Percentiles rank a stretch among this genome's conserved stretches.
Evolutionary conservation across 2,113 vertebrate genomes (phyloP).

Genomic region (Chionomys nivalis): DNA sequence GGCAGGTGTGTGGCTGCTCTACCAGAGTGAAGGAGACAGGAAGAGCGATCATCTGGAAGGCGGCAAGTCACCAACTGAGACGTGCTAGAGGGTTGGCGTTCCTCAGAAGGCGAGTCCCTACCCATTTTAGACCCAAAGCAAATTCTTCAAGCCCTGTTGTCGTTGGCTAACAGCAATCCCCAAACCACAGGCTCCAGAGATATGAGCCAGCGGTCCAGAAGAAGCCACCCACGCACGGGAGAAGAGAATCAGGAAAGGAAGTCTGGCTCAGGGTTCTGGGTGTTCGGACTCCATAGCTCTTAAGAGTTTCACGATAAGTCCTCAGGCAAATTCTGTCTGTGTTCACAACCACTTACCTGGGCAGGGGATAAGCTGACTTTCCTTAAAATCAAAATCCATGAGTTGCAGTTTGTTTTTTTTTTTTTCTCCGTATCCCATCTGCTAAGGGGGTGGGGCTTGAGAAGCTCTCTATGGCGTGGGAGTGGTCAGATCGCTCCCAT

Average conservation of each 20-base stretch:
- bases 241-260: neutral
- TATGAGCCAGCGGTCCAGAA: constrained; percentile 44
- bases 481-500: neutral
- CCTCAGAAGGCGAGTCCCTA: constrained; percentile 43
- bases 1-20: too few relatives aligned
- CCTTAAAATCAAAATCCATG: neutral
- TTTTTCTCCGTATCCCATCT: neutral
- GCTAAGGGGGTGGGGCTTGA: constrained; percentile 15
- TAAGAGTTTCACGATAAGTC: neutral
- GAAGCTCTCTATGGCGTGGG: neutral
- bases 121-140: constrained; percentile 42
- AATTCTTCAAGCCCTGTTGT: constrained; percentile 56
- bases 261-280: neutral
- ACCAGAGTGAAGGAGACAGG: neutral
- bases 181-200: constrained; percentile 78
- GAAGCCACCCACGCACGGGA: constrained; percentile 52
- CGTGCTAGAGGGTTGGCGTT: neutral
- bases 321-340: neutral
- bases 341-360: neutral
- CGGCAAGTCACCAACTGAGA: neutral
- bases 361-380: neutral
- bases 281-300: neutral
- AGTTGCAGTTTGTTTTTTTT: neutral
- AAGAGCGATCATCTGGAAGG: neutral
- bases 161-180: constrained; percentile 63